Evolutionary conservation across 1,140 invertebrate species (phyloP).

Genomic region (Oryzaephilus surinamensis): DNA sequence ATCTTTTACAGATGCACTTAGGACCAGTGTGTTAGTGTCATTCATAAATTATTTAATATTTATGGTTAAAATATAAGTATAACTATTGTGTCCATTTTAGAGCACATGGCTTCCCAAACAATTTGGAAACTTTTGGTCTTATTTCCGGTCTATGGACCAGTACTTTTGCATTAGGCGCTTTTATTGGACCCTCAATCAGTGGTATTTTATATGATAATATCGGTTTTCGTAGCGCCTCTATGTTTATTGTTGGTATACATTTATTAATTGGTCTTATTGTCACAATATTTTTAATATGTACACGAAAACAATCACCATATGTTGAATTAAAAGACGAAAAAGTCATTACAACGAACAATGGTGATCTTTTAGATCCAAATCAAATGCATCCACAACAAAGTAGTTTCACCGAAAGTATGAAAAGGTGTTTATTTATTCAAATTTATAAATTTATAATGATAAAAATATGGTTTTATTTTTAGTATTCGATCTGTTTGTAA

Average conservation of each 20-base stretch:
- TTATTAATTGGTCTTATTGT: conserved; percentile 42
- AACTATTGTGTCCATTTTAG: conserved; percentile 32
- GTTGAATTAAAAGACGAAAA: conserved; percentile 31
- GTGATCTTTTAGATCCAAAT: conserved; percentile 8
- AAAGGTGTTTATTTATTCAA: conserved; percentile 17
- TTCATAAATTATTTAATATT: conserved; percentile 1
- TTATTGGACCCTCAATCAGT: conserved; percentile 68
- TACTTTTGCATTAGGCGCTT: conserved; percentile 74
- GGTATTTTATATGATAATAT: conserved; percentile 64
- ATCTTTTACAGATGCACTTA: conserved; percentile 69
- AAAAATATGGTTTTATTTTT: conserved; percentile 11
- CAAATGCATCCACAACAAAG: conserved; percentile 11
- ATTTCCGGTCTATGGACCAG: conserved; percentile 80
- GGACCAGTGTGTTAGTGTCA: conserved; percentile 55
- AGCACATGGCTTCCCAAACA: conserved; percentile 62
- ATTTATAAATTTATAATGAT: conserved; percentile 4
- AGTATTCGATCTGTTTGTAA: conserved; percentile 32
- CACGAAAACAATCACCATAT: conserved; percentile 15
- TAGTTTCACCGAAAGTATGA: conserved; percentile 27
- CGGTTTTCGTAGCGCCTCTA: conserved; percentile 57
- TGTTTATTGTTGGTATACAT: conserved; percentile 61
- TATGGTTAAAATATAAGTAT: background rate
- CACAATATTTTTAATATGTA: conserved; percentile 20
- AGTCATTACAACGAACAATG: conserved; percentile 22
- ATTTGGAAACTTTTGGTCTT: conserved; percentile 70